These are phyloP conservation scores for Xanthia togata DNA, from an alignment of 2,888 invertebrate genomes.

Conservation along the genomic window DNA sequence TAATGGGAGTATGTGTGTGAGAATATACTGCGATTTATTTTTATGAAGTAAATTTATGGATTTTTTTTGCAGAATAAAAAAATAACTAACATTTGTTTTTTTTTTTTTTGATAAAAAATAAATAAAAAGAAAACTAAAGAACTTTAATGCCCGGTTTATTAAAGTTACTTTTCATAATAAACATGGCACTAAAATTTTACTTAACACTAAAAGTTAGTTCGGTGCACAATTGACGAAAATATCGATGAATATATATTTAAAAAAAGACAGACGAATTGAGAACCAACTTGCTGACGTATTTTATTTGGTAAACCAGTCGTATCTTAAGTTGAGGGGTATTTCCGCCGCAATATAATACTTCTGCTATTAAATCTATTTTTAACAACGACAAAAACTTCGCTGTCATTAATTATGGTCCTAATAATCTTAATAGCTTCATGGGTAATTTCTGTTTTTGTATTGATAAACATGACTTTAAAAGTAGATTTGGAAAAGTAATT, in stretches of 20 bases:
- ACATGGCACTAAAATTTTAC: not conserved
- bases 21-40: too few species aligned
- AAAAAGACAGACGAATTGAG: not conserved
- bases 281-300: conserved; percentile 20
- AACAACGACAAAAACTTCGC: not conserved
- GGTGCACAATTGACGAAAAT: too few species aligned
- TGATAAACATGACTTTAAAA: not conserved
- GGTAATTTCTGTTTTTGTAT: conserved; percentile 9
- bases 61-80: too few species aligned
- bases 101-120: not conserved
- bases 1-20: too few species aligned
- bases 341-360: not conserved
- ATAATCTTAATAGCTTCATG: not conserved
- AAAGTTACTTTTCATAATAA: not conserved
- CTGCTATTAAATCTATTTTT: conserved; percentile 15
- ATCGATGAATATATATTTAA: not conserved
- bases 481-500: not conserved
- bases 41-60: too few species aligned
- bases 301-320: conserved; percentile 16
- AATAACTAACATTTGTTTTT: too few species aligned
- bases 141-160: too few species aligned
- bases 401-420: not conserved
- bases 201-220: too few species aligned
- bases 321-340: conserved; percentile 25
- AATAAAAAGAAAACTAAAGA: too few species aligned